phyloP scores from a whole-genome alignment of 2,888 invertebrate species.

The Machimus rusticus region DNA sequence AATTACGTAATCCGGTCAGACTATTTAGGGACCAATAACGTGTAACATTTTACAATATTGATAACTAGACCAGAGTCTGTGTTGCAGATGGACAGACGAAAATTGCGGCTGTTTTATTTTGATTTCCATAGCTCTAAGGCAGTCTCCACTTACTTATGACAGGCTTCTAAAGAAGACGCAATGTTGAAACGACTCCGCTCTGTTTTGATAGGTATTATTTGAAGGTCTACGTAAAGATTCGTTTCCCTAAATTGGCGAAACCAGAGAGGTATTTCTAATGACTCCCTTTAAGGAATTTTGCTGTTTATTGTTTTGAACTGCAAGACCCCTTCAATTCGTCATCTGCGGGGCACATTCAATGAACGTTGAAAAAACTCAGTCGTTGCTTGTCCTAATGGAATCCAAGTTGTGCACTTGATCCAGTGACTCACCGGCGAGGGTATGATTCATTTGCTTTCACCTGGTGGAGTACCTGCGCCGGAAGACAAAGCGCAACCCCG shows the following conservation, averaged over 20 bases:
- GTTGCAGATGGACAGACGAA: too few relatives aligned
- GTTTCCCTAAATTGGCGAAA: not conserved
- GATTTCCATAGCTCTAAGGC: too few relatives aligned
- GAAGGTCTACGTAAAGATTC: not conserved
- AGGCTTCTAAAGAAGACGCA: not conserved
- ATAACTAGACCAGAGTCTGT: too few relatives aligned
- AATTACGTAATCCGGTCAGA: too few relatives aligned
- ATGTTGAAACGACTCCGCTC: too few relatives aligned
- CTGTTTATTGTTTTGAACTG: not conserved
- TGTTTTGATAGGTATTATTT: too few relatives aligned
- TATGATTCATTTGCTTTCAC: slow-evolving; percentile 7
- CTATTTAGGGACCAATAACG: too few relatives aligned
- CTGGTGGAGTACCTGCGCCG: not conserved
- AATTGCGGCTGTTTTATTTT: too few relatives aligned
- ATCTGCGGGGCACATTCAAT: not conserved
- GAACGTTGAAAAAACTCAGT: not conserved
- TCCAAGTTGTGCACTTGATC: not conserved
- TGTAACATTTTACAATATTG: too few relatives aligned
- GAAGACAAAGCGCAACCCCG: not conserved
- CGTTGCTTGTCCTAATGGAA: not conserved
- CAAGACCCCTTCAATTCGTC: not conserved
- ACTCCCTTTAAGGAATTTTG: not conserved
- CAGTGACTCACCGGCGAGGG: not conserved
- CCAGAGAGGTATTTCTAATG: not conserved
- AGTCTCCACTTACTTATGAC: too few relatives aligned